Evolutionary conservation across 1,140 invertebrate genomes (phyloP).

Genomic region (Prorops nasuta): DNA sequence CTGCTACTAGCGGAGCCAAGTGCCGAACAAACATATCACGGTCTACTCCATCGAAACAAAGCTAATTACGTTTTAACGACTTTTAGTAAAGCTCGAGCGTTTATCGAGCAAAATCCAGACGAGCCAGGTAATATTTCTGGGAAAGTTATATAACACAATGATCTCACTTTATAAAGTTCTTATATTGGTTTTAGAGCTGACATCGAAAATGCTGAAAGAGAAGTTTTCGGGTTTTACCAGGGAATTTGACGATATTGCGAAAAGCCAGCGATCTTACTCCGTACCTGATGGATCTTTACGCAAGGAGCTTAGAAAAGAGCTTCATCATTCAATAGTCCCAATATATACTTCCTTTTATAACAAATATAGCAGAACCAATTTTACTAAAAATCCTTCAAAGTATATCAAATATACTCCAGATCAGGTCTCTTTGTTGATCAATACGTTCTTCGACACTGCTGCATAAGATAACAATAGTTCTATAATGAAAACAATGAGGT

Average conservation of each 20-base stretch:
- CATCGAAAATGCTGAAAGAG: constrained; percentile 83
- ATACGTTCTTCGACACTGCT: constrained; percentile 83
- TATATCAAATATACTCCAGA: constrained; percentile 90
- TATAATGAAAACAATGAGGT: background rate
- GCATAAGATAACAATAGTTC: constrained; percentile 48
- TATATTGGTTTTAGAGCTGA: constrained; percentile 52
- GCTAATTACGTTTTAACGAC: constrained; percentile 46
- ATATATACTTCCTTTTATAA: constrained; percentile 79
- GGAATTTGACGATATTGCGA: constrained; percentile 87
- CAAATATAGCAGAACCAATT: constrained; percentile 62
- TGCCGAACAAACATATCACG: constrained; percentile 79
- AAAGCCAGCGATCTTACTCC: constrained; percentile 86
- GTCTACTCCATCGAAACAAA: constrained; percentile 60
- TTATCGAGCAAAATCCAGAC: constrained; percentile 44
- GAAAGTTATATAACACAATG: background rate
- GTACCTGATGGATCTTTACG: constrained; percentile 88
- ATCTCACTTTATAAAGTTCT: background rate
- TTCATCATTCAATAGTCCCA: constrained; percentile 66
- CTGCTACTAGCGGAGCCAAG: constrained; percentile 77
- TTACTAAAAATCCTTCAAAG: constrained; percentile 92
- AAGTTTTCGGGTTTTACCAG: constrained; percentile 88
- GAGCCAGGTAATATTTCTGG: constrained; percentile 38
- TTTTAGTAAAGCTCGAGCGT: constrained; percentile 45
- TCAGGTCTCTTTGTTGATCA: constrained; percentile 75
- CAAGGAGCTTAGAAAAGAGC: constrained; percentile 57